Evolutionary conservation across 1,140 invertebrate species (phyloP), one percentile per base, ranked within the genome.

Genomic region (Scylla paramamosain): DNA sequence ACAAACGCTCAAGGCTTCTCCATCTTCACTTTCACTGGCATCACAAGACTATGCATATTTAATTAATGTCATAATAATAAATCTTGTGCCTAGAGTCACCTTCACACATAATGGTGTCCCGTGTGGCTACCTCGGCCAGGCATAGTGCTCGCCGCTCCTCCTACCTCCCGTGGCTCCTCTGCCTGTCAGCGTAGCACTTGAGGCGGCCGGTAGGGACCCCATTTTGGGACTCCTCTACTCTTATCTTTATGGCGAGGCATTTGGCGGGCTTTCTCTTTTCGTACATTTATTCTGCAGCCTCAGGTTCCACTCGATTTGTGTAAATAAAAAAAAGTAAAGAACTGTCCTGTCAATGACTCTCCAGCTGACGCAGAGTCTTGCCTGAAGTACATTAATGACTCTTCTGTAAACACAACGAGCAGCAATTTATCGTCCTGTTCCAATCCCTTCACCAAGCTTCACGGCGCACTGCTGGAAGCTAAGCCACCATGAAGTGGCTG

Each of bases 301-400:
- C 20, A 20, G 67, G 67, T n/a, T 20, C 67, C 67, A n/a, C 67
- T 77, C 20, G 20, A 77, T n/a, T n/a, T 77, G 67, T 77, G 67
- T 77, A 77, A 77, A 77, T 77, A 77, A 77, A 77, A n/a, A 77
- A n/a, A 77, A n/a, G n/a, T n/a, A 77, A 77, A 77, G 67, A 77
- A 77, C 20, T 77, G n/a, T 77, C 67, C 25, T 20, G 67, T 77
- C 67, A n/a, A 77, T 77, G 67, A n/a, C 67, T n/a, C 67, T 77
- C 67, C 67, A 77, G 20, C 67, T n/a, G 67, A 77, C 67, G 67
- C 67, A n/a, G 67, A 77, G 67, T 77, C 20, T n/a, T 77, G 25
- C 67, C n/a, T n/a, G 67, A 77, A 77, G 20, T 77, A n/a, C 67
- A 77, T 77, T 77, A 77, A 77, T n/a, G 67, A 77, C 67, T 77